Base-by-base conservation (phyloP, 2,797 vertebrate genomes). In the Prionace glauca region DNA sequence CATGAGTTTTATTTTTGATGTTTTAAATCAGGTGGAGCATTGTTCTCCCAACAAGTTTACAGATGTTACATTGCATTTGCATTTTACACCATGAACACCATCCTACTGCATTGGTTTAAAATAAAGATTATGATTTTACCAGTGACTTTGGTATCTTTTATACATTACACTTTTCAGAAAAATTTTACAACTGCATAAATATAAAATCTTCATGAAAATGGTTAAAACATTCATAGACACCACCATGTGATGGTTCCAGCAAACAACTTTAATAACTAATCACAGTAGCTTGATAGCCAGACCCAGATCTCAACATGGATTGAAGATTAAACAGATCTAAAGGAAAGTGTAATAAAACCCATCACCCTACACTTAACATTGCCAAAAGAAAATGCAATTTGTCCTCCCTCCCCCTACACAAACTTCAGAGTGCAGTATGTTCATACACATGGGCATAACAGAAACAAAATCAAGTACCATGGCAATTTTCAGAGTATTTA, bases 181-280 rank as follows among this genome's bases (percentile, higher is more conserved):
- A 98, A 99, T 99, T 99, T 98, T 99, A 99, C 99, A 99, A 99
- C 99, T 99, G 99, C 99, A 99, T 99, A 99, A 99, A 99, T 99
- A 99, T 99, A 99, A 99, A 99, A 99, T 99, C 98, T 99, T 99
- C 98, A 99, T 99, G 99, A 99, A 99, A 99, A 99, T 99, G 98
- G 98, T 98, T 98, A 99, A 99, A 99, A 99, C 99, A 99, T 99
- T 99, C 98, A 99, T 98, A 98, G 98, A 99, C 98, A 99, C 98
- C 99, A 98, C 97, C 97, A 96, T 96, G 98, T 98, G 99, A 99
- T 98, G 98, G 98, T 97, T 98, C 98, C 98, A 98, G 98, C 98
- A 97, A 96, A 97, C 97, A 97, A 96, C 96, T 69, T 94, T 96
- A 97, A 97, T 92, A 92, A 92, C 65, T 98, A 98, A 98, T 98